Percentiles rank a stretch among this genome's conserved stretches.
Conservation (phyloP, 2,113 vertebrate species). For the Aldabrachelys gigantea region DNA sequence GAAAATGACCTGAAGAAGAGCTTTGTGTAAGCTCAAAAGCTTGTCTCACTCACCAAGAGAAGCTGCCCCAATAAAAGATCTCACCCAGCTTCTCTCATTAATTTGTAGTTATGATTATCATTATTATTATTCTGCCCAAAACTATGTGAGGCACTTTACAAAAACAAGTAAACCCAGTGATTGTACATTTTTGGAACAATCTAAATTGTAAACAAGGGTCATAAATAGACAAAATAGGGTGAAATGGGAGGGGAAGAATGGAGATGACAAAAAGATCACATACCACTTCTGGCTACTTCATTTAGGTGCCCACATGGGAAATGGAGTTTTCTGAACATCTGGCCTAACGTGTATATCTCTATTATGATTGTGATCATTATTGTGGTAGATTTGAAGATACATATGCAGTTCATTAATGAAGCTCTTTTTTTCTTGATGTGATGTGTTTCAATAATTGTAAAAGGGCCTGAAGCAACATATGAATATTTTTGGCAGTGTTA, state of each 20-base stretch:
- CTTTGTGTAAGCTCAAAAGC: not conserved
- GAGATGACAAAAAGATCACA: not conserved
- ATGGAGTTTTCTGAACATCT: not conserved
- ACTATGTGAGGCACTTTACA: not conserved
- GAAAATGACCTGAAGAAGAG: not conserved
- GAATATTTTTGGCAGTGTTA: not conserved
- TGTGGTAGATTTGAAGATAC: not conserved
- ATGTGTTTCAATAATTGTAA: not conserved
- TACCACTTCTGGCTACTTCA: not conserved
- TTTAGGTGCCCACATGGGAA: not conserved
- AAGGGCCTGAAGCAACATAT: slow-evolving; percentile 13
- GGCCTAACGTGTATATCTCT: too few species aligned
- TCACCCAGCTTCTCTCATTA: not conserved
- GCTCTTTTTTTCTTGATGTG: not conserved
- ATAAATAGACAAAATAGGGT: not conserved
- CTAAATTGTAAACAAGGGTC: not conserved
- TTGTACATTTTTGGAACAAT: too few species aligned
- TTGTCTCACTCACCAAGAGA: not conserved
- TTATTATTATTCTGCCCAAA: not conserved
- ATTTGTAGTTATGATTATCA: not conserved
- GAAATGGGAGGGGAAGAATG: not conserved
- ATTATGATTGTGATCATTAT: not conserved
- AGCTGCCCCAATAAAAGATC: not conserved
- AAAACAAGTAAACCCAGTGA: not conserved
- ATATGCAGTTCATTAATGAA: not conserved